Percentiles rank a stretch among this genome's conserved stretches.
These are phyloP conservation scores for Brachyalestes nurse DNA, from an alignment of 2,797 vertebrate genomes.

Conservation along the genomic window DNA sequence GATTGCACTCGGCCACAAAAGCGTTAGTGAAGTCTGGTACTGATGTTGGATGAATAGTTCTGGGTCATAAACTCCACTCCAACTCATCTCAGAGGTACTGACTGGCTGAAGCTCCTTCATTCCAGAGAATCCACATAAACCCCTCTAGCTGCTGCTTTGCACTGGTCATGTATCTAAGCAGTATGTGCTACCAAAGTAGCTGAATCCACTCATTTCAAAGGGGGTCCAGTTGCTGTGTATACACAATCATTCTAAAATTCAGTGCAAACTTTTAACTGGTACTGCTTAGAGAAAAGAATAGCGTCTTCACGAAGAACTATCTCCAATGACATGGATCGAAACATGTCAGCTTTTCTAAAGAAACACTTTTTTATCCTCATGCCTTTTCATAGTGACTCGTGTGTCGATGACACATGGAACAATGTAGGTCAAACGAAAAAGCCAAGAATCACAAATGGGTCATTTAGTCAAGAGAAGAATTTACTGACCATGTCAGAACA, in stretches of 20 bases:
- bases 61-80: not conserved
- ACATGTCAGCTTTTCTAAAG: not conserved
- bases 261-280: too few relatives aligned
- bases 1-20: not conserved
- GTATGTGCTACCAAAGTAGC: too few relatives aligned
- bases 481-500: constrained; percentile 79
- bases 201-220: too few relatives aligned
- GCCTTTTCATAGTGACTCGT: not conserved
- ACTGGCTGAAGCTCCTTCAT: not conserved
- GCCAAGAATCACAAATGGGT: constrained; percentile 3
- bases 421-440: constrained; percentile 1
- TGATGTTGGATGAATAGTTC: not conserved
- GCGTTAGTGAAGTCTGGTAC: not conserved
- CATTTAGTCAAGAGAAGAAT: constrained; percentile 68
- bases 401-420: not conserved
- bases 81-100: not conserved
- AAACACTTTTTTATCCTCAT: not conserved
- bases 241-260: too few relatives aligned
- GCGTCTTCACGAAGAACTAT: not conserved
- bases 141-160: too few relatives aligned
- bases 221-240: too few relatives aligned
- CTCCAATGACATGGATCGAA: not conserved
- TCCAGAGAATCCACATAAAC: too few relatives aligned
- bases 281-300: not conserved
- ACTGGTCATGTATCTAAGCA: too few relatives aligned